These are phyloP conservation scores for Lamellibrachia luymesi DNA, from an alignment of 1,140 invertebrate species.

Conservation along the genomic window DNA sequence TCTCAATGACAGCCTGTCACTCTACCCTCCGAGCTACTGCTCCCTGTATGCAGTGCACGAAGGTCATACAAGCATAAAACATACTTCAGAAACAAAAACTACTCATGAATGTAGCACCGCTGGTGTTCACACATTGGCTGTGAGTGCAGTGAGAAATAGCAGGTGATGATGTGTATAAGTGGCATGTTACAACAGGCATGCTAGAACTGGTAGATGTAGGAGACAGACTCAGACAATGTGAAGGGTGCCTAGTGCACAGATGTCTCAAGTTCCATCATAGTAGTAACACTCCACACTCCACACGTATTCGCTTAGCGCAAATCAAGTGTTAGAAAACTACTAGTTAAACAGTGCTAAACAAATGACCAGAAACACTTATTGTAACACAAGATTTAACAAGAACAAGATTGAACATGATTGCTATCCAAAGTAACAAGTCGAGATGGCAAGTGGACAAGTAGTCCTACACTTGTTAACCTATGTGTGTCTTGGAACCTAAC, in stretches of 20 bases:
- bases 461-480: neutral
- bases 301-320: neutral
- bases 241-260: neutral
- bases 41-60: too few species aligned
- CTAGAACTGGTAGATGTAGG: neutral
- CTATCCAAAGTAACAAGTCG: neutral
- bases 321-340: neutral
- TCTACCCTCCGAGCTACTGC: too few species aligned
- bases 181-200: neutral
- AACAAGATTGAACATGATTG: neutral
- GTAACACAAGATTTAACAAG: neutral
- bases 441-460: neutral
- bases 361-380: neutral
- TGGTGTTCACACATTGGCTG: neutral
- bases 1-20: too few species aligned
- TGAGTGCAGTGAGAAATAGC: neutral
- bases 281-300: neutral
- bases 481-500: neutral
- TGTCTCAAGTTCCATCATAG: neutral
- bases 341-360: neutral
- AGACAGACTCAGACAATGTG: neutral
- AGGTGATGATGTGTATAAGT: neutral
- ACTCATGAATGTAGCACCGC: too few species aligned
- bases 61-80: neutral
- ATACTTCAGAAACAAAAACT: neutral